Conservation (phyloP, 1,140 invertebrate species). For the Bacillus rossius region DNA sequence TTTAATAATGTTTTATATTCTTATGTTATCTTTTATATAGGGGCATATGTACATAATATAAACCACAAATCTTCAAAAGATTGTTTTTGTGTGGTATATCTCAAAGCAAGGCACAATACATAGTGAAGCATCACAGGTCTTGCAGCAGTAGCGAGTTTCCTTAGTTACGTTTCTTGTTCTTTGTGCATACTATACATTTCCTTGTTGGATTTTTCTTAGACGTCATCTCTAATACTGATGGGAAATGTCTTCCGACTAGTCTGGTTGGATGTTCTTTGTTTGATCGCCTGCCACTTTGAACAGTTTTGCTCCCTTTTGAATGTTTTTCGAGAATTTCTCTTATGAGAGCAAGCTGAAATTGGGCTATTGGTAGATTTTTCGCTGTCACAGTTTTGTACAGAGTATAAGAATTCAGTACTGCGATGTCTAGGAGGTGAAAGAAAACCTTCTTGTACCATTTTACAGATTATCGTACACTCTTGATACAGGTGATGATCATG, state of each 20-base stretch:
- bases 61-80: no score
- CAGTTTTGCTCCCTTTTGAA: background rate
- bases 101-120: no score
- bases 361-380: background rate
- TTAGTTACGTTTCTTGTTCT: no score
- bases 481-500: slow-evolving; percentile 31
- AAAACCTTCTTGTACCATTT: slow-evolving; percentile 40
- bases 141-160: no score
- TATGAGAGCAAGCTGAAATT: background rate
- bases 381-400: background rate
- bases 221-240: background rate
- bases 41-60: no score
- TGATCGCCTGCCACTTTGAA: background rate
- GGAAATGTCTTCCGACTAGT: background rate
- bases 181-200: no score
- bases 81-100: no score
- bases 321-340: background rate
- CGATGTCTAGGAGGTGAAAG: slow-evolving; percentile 30
- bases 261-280: background rate
- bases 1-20: no score
- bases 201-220: no score
- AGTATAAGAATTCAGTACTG: slow-evolving; percentile 2
- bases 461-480: slow-evolving; percentile 30
- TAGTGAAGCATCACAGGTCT: no score
- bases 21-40: no score